Evolutionary conservation across 2,113 vertebrate genomes (phyloP), one percentile per base, ranked within the genome.

Genomic region (Riparia riparia): DNA sequence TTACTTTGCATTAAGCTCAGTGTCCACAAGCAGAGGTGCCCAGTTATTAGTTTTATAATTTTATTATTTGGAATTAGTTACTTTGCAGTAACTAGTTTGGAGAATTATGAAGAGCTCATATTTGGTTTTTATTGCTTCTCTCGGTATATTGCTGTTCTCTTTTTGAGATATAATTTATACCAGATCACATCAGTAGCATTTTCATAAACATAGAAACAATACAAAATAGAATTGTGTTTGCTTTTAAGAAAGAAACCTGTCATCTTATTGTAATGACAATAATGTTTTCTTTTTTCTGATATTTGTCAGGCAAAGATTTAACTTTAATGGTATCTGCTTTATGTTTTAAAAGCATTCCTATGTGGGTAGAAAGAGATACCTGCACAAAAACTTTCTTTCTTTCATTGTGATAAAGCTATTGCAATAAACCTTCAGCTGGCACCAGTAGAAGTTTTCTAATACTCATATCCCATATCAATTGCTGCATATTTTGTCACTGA

Each of bases 401-500:
- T 91, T 60, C 4, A 7, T 28, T 89, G 4, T 44, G 31, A 42
- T n/a, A 71, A 66, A 83, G 4, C 2, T n/a, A 39, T n/a, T 63
- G 10, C 0, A 3, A 57, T 53, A 90, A 57, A 10, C 2, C 12
- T 93, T 89, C 13, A 51, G 8, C 26, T 53, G 41, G 6, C 1
- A 3, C 5, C 28, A 44, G 17, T 25, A 82, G 47, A 32, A 4
- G 7, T 71, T 51, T 78, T 60, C 9, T 45, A 28, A 18, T 25
- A 44, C 14, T 15, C 7, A 51, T 26, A 21, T 0, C 2, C 17
- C 13, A 0, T 29, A 14, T 3, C 9, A 29, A 13, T 26, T 51
- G 32, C 26, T 74, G 26, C 6, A 41, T 77, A 31, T 60, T 78
- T 60, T 74, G 37, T 26, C 19, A 34, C 0, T 85, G 12, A 85